Percentiles rank a stretch among this genome's conserved stretches.
phyloP scores from a whole-genome alignment of 2,888 invertebrate species.

The Lapara coniferarum region DNA sequence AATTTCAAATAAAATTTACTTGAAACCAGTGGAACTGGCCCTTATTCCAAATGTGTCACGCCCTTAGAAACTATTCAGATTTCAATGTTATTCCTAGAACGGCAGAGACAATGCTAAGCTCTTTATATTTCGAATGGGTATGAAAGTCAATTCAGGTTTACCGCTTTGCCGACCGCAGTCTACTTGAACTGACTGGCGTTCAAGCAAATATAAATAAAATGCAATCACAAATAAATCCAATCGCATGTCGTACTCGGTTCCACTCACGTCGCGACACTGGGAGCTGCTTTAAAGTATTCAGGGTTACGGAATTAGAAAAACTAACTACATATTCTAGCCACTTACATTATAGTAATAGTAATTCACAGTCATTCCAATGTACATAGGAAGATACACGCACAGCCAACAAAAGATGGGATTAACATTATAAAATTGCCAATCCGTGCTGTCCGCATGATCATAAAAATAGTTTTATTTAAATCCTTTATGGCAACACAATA shows the following conservation, averaged over 20 bases:
- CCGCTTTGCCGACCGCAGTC: not conserved
- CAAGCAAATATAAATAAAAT: slow-evolving; percentile 24
- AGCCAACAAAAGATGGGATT: not conserved
- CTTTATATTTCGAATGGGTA: not conserved
- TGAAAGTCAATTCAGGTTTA: slow-evolving; percentile 4
- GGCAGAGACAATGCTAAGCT: no score
- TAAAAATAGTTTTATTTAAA: slow-evolving; percentile 6
- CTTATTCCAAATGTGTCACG: no score
- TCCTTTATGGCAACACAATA: slow-evolving; percentile 5
- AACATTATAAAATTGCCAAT: not conserved
- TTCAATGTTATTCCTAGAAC: no score
- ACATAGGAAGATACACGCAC: not conserved
- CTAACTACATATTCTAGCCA: not conserved
- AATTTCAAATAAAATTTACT: no score
- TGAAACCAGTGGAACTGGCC: no score
- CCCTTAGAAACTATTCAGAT: no score
- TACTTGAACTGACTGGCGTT: slow-evolving; percentile 18
- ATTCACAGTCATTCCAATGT: not conserved
- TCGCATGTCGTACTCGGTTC: not conserved
- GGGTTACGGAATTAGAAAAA: not conserved
- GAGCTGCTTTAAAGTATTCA: slow-evolving; percentile 12
- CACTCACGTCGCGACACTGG: not conserved
- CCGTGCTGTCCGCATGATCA: not conserved
- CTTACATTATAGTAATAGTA: not conserved
- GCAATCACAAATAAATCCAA: slow-evolving; percentile 23